Evolutionary conservation across 1,140 invertebrate species (phyloP).

Genomic region (Antheraea pernyi): DNA sequence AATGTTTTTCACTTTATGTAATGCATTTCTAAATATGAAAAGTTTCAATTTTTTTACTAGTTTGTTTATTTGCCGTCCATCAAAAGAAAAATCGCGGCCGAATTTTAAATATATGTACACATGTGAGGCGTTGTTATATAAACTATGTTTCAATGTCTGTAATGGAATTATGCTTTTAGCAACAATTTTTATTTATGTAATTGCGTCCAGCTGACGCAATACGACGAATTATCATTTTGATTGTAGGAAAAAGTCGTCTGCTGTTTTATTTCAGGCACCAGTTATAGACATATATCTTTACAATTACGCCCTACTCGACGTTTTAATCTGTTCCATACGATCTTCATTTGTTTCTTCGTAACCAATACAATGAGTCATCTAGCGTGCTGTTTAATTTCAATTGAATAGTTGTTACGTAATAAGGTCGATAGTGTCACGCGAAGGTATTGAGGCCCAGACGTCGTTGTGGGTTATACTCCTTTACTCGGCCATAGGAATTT

Average conservation of each 20-base stretch:
- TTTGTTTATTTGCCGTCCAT: background rate
- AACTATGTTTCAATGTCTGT: background rate
- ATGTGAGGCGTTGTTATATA: background rate
- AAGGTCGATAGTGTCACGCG: no score
- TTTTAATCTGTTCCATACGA: no score
- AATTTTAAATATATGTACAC: slow-evolving; percentile 3
- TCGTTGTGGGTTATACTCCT: no score
- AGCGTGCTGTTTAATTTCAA: no score
- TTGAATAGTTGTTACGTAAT: no score
- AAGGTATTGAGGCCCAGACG: no score
- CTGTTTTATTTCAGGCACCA: slow-evolving; percentile 5
- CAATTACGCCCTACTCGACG: no score
- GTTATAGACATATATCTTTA: no score
- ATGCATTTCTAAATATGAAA: background rate
- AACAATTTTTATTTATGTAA: slow-evolving; percentile 8
- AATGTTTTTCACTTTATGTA: no score
- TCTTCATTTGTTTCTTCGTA: no score
- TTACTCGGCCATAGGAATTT: no score
- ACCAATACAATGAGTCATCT: no score
- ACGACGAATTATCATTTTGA: slow-evolving; percentile 7
- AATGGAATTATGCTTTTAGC: slow-evolving; percentile 9
- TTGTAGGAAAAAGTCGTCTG: slow-evolving; percentile 7
- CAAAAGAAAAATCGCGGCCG: background rate
- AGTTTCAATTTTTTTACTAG: background rate
- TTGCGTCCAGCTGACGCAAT: slow-evolving; percentile 9